A percentile compares a stretch with the other conserved stretches of the same genome.
phyloP scores from a whole-genome alignment of 2,113 vertebrate species.

The Apeltes quadracus region DNA sequence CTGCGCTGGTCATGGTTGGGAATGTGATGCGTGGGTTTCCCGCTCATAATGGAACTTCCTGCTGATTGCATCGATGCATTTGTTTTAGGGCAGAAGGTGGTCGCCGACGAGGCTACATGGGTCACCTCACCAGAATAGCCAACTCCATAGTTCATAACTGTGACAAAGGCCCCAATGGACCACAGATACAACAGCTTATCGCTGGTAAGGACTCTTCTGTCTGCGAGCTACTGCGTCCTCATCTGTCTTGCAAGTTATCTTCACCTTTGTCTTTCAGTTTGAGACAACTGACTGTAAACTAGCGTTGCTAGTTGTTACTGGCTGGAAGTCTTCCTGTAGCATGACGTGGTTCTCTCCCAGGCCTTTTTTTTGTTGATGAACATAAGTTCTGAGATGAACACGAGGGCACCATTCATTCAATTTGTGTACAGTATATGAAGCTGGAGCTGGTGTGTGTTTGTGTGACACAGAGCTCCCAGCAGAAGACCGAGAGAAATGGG shows the following conservation, averaged over 20 bases:
- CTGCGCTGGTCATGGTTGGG: not conserved
- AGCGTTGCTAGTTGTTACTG: not conserved
- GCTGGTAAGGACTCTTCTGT: constrained; percentile 80
- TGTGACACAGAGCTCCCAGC: constrained; percentile 86
- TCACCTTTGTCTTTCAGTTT: not conserved
- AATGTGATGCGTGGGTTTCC: not conserved
- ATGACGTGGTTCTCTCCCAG: not conserved
- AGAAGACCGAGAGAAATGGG: constrained; percentile 92
- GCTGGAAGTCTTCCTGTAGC: not conserved
- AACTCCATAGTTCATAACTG: constrained; percentile 95
- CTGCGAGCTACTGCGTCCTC: not conserved
- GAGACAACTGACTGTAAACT: not conserved
- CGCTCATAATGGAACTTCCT: not conserved
- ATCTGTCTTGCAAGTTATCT: not conserved
- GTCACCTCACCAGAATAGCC: constrained; percentile 96
- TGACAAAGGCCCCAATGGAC: constrained; percentile 92
- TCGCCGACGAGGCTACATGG: constrained; percentile 95
- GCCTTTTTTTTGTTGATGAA: not conserved
- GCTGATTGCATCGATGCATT: not conserved
- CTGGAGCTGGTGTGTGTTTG: constrained; percentile 3
- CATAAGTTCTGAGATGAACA: not conserved
- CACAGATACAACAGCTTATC: constrained; percentile 88
- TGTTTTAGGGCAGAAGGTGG: constrained; percentile 89
- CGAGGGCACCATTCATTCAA: not conserved
- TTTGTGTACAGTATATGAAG: not conserved